Evolutionary conservation across 2,113 vertebrate genomes (phyloP).

Genomic region (Anas platyrhynchos): DNA sequence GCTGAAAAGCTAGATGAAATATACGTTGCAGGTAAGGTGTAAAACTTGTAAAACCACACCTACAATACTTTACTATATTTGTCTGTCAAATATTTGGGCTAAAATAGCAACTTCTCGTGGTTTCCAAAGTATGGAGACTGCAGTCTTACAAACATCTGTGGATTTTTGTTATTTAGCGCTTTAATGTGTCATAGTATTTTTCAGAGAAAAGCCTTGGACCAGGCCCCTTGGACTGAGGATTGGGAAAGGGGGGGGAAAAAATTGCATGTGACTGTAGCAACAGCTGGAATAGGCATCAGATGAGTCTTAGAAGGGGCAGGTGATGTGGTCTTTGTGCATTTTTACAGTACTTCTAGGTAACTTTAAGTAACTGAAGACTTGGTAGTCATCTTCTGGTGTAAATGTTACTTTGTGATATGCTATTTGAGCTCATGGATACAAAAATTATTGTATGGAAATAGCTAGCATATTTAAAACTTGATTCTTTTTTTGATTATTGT

Average conservation of each 20-base stretch:
- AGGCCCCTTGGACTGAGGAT: background rate
- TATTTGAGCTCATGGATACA: background rate
- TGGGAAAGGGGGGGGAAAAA: slow-evolving; percentile 3
- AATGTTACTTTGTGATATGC: background rate
- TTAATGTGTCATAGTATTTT: background rate
- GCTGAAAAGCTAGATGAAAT: slow-evolving; percentile 99
- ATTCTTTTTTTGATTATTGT: background rate
- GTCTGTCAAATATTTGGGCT: slow-evolving; percentile 84
- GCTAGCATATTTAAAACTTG: background rate
- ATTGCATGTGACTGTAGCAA: slow-evolving; percentile 70
- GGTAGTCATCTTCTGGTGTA: background rate
- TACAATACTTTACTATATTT: slow-evolving; percentile 81
- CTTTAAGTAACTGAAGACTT: background rate
- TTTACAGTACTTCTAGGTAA: slow-evolving; percentile 60
- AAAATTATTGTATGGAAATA: background rate
- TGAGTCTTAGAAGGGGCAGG: slow-evolving; percentile 57
- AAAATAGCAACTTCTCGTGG: slow-evolving; percentile 98
- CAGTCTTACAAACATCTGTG: slow-evolving; percentile 77
- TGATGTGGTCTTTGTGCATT: slow-evolving; percentile 41
- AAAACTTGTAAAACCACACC: slow-evolving; percentile 80
- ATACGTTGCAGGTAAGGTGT: slow-evolving; percentile 95
- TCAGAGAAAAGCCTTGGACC: background rate
- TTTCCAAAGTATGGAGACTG: slow-evolving; percentile 96
- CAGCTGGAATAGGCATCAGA: slow-evolving; percentile 67
- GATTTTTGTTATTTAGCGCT: background rate